Percentiles rank a stretch among this genome's conserved stretches.
Conservation (phyloP, 2,888 invertebrate genomes). For the Syritta pipiens region DNA sequence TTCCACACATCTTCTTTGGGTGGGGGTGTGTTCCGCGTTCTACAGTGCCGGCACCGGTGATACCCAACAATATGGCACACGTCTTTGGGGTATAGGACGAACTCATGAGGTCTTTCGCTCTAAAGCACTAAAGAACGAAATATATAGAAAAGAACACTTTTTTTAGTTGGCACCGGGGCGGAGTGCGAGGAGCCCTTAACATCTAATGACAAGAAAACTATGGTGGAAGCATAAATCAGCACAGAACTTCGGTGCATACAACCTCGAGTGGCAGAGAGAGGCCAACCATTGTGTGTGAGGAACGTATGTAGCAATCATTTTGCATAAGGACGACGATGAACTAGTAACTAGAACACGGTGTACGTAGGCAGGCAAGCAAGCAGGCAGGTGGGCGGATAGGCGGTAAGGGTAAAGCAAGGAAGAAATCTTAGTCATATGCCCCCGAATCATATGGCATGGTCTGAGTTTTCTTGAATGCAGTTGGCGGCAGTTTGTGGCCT, state of each 20-base stretch:
- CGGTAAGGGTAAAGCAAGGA: no score
- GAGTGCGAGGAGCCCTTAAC: slow-evolving; percentile 16
- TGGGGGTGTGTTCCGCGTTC: neutral
- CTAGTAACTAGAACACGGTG: neutral
- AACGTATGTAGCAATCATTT: slow-evolving; percentile 17
- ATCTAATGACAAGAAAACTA: slow-evolving; percentile 61
- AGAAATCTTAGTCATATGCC: neutral
- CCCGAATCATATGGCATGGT: neutral
- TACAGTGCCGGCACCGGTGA: slow-evolving; percentile 1
- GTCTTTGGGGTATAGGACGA: slow-evolving; percentile 30
- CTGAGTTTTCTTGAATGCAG: slow-evolving; percentile 4
- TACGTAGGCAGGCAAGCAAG: no score
- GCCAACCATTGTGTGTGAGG: slow-evolving; percentile 7
- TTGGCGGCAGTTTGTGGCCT: slow-evolving; percentile 38
- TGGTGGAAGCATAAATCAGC: slow-evolving; percentile 58
- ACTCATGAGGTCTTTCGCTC: slow-evolving; percentile 40
- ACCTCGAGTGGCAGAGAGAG: neutral
- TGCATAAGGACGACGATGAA: slow-evolving; percentile 8
- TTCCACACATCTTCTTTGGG: slow-evolving; percentile 8
- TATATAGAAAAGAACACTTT: slow-evolving; percentile 15
- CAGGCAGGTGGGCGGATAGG: no score
- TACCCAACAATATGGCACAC: slow-evolving; percentile 43
- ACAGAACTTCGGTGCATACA: slow-evolving; percentile 46
- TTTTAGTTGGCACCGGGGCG: no score
- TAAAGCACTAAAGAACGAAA: slow-evolving; percentile 12